Evolutionary conservation across 2,113 vertebrate genomes (phyloP).

Genomic region (Corythornis madagascariensis): DNA sequence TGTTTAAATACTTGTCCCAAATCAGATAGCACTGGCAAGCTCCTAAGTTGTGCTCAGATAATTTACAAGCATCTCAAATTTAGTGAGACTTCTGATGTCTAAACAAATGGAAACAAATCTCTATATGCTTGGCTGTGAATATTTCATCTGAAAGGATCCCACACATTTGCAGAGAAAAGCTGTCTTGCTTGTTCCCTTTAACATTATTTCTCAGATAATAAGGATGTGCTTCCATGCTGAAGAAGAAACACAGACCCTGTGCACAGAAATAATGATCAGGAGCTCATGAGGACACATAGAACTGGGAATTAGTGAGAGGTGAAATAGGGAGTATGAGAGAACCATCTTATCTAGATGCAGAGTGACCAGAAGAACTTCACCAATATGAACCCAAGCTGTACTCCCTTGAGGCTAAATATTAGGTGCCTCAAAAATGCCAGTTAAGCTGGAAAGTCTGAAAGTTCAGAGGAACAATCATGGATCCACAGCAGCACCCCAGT

Average conservation of each 20-base stretch:
- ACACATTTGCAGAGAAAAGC: neutral
- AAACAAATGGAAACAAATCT: conserved; percentile 47
- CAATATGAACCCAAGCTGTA: neutral
- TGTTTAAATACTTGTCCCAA: neutral
- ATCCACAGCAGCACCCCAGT: neutral
- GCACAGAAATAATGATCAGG: neutral
- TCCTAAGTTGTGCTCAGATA: neutral
- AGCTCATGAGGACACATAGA: neutral
- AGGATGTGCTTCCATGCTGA: neutral
- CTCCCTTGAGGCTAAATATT: neutral
- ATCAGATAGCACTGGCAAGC: neutral
- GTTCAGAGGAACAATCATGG: neutral
- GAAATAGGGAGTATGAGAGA: neutral
- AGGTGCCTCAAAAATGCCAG: neutral
- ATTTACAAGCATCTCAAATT: conserved; percentile 20
- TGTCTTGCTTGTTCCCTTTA: neutral
- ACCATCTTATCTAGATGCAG: neutral
- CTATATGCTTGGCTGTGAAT: neutral
- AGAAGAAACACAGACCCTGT: neutral
- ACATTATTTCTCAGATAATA: neutral
- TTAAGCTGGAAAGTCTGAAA: neutral
- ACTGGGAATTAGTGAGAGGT: neutral
- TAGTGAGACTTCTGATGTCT: conserved; percentile 6
- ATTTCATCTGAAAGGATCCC: neutral
- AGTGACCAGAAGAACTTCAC: neutral